A percentile compares a stretch with the other conserved stretches of the same genome.
Evolutionary conservation across 2,888 invertebrate species (phyloP).

Genomic region (Pollenia amentaria): DNA sequence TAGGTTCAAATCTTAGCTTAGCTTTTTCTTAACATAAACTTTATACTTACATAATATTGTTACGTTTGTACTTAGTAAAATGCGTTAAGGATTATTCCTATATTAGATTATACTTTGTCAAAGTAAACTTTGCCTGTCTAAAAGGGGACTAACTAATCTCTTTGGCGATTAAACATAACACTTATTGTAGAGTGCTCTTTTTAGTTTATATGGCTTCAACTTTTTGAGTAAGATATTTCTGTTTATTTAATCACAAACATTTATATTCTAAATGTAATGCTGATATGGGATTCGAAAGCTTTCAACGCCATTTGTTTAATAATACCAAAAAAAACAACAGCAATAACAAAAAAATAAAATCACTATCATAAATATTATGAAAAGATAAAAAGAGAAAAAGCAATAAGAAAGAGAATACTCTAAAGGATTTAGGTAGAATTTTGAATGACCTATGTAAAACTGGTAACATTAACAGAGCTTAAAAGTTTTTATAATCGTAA

Average conservation of each 20-base stretch:
- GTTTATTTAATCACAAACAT: constrained; percentile 46
- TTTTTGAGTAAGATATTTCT: background rate
- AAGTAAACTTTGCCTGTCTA: too few relatives aligned
- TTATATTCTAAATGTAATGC: constrained; percentile 39
- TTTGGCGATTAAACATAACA: too few relatives aligned
- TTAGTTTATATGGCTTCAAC: too few relatives aligned
- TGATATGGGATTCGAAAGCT: constrained; percentile 45
- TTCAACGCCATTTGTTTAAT: constrained; percentile 52
- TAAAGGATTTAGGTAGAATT: background rate
- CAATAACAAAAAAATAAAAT: constrained; percentile 7
- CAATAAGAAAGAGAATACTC: background rate
- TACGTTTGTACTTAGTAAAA: too few relatives aligned
- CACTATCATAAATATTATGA: constrained; percentile 32
- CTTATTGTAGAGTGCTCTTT: constrained; percentile 5
- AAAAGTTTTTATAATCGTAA: too few relatives aligned
- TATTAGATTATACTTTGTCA: too few relatives aligned
- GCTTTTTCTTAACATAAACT: too few relatives aligned
- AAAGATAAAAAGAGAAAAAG: background rate
- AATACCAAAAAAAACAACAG: background rate
- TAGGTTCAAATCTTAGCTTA: too few relatives aligned
- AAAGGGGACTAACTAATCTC: too few relatives aligned
- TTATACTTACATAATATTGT: too few relatives aligned
- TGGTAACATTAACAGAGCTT: too few relatives aligned
- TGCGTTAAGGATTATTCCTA: too few relatives aligned
- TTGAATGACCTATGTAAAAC: background rate